These are phyloP conservation scores for Cepaea hortensis DNA, from an alignment of 2,888 invertebrate genomes.

Conservation along the genomic window DNA sequence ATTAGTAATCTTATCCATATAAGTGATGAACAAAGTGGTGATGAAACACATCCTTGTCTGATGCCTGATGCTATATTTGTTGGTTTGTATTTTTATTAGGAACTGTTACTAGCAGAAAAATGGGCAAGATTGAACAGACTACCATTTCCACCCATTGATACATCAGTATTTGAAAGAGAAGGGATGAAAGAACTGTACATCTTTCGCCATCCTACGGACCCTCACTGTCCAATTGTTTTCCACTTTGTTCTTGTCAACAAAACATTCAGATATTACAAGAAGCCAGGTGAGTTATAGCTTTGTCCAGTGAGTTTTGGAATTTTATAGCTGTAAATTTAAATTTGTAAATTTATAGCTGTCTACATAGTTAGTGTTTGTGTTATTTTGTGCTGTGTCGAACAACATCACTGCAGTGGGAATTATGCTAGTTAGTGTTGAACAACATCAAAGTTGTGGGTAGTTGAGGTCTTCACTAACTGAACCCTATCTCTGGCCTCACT, in stretches of 20 bases:
- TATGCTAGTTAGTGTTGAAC: too few species aligned
- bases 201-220: conserved; percentile 75
- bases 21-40: too few species aligned
- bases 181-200: conserved; percentile 77
- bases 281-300: conserved; percentile 71
- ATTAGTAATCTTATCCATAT: too few species aligned
- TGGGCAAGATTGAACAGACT: conserved; percentile 76
- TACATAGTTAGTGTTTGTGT: too few species aligned
- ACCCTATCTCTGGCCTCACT: too few species aligned
- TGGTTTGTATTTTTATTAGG: conserved; percentile 62
- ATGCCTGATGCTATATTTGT: too few species aligned
- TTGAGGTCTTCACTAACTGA: too few species aligned
- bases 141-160: conserved; percentile 77
- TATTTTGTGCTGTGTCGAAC: too few species aligned
- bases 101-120: conserved; percentile 76
- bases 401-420: too few species aligned
- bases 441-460: too few species aligned
- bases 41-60: too few species aligned
- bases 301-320: background rate
- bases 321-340: background rate
- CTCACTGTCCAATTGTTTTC: conserved; percentile 76
- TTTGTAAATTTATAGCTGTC: too few species aligned
- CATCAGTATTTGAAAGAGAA: conserved; percentile 72
- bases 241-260: conserved; percentile 77
- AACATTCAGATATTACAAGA: conserved; percentile 74